Evolutionary conservation across 2,797 vertebrate genomes (phyloP).

Genomic region (Aythya fuligula): DNA sequence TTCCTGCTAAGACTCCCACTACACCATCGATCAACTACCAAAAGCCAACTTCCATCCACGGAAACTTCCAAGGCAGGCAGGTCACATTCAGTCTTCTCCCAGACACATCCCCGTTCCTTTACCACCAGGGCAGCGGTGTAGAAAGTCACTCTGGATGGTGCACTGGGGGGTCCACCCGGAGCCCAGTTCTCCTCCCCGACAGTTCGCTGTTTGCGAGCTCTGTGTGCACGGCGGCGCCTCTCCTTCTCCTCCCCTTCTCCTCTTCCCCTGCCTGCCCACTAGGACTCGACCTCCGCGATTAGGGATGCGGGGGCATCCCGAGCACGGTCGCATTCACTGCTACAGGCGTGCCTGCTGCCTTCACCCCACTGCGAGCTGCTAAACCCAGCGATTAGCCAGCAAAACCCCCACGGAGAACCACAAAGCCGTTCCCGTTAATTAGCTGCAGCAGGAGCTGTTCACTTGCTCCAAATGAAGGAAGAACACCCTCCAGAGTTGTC

Average conservation of each 20-base stretch:
- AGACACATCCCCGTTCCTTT: background rate
- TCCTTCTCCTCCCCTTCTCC: background rate
- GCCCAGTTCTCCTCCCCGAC: background rate
- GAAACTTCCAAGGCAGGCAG: background rate
- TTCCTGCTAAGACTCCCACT: background rate
- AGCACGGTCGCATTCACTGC: background rate
- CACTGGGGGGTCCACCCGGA: background rate
- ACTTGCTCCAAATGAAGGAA: background rate
- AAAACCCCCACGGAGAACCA: background rate
- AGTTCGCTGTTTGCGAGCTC: background rate
- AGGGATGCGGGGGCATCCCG: background rate
- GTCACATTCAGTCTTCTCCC: background rate
- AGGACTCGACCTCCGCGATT: background rate
- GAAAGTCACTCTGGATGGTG: background rate
- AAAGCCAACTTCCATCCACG: background rate
- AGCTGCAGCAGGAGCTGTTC: background rate
- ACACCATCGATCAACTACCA: background rate
- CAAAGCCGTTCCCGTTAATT: conserved; percentile 19
- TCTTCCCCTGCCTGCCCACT: background rate
- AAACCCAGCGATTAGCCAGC: background rate
- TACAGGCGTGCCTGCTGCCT: background rate
- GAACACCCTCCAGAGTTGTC: background rate
- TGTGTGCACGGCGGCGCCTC: background rate
- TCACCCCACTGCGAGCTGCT: background rate
- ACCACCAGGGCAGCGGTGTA: background rate